These are phyloP conservation scores for Pristionchus maxplancki DNA, from an alignment of 2,888 invertebrate species.

Conservation along the genomic window DNA sequence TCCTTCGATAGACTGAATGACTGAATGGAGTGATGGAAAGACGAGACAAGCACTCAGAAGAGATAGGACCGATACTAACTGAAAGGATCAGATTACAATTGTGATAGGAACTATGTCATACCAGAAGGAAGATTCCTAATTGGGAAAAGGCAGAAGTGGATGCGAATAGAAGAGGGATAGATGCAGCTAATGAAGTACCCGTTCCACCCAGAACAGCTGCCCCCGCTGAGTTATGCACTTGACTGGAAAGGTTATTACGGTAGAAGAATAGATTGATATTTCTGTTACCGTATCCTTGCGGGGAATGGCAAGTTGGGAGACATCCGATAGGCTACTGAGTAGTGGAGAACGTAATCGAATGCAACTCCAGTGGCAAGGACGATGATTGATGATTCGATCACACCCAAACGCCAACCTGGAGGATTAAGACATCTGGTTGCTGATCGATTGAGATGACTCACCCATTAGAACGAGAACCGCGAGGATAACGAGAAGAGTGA, in stretches of 20 bases:
- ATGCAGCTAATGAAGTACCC: constrained; percentile 23
- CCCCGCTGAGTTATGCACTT: constrained; percentile 31
- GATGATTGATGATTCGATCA: constrained; percentile 75
- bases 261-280: neutral
- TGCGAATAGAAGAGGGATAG: constrained; percentile 51
- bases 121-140: constrained; percentile 49
- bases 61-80: constrained; percentile 43
- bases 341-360: constrained; percentile 76
- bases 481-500: constrained; percentile 46
- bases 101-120: neutral
- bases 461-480: constrained; percentile 44
- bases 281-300: neutral
- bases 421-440: neutral
- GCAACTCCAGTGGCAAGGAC: constrained; percentile 75
- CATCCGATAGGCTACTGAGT: constrained; percentile 55
- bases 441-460: neutral
- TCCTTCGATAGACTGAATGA: constrained; percentile 29
- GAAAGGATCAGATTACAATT: neutral
- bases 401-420: constrained; percentile 74
- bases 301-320: constrained; percentile 46
- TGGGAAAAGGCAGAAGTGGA: constrained; percentile 47
- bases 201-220: constrained; percentile 39
- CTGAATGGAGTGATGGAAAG: constrained; percentile 36
- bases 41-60: constrained; percentile 29
- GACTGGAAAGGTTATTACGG: neutral